Evolutionary conservation across 92 coral and sea anemone species (phyloP).

Genomic region (Epizoanthus illoricatus): DNA sequence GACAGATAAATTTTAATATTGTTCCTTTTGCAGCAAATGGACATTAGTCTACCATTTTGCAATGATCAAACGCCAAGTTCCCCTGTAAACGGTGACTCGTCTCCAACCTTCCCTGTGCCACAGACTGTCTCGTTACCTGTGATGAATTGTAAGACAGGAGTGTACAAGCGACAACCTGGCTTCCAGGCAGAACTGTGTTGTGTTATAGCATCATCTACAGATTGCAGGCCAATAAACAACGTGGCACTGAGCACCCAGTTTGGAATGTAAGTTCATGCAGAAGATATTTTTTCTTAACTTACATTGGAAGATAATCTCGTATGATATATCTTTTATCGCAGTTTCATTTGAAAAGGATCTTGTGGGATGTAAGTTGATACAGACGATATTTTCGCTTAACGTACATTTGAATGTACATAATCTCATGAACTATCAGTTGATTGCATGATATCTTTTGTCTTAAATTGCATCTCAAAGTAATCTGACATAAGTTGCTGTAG

Average conservation of each 20-base stretch:
- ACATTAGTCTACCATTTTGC: slow-evolving; percentile 22
- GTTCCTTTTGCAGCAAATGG: slow-evolving; percentile 33
- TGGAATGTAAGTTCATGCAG: slow-evolving; percentile 80
- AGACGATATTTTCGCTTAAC: too few relatives aligned
- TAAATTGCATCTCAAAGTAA: too few relatives aligned
- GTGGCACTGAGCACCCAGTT: slow-evolving; percentile 87
- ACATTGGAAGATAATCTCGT: too few relatives aligned
- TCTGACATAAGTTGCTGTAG: too few relatives aligned
- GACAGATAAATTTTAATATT: too few relatives aligned
- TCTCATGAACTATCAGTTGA: too few relatives aligned
- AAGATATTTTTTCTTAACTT: neutral
- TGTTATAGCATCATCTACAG: slow-evolving; percentile 51
- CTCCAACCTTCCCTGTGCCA: slow-evolving; percentile 19
- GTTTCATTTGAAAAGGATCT: too few relatives aligned
- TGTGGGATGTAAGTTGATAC: too few relatives aligned
- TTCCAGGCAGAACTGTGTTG: slow-evolving; percentile 91
- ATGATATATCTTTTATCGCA: too few relatives aligned
- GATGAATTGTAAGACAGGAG: slow-evolving; percentile 71
- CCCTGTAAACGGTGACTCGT: slow-evolving; percentile 10
- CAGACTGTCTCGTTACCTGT: slow-evolving; percentile 43
- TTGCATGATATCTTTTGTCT: too few relatives aligned
- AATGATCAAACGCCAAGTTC: neutral
- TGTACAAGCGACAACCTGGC: slow-evolving; percentile 82
- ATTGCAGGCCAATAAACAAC: slow-evolving; percentile 71
- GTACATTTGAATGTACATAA: too few relatives aligned